Evolutionary conservation across 2,888 invertebrate genomes (phyloP).

Genomic region (Rotaria socialis): DNA sequence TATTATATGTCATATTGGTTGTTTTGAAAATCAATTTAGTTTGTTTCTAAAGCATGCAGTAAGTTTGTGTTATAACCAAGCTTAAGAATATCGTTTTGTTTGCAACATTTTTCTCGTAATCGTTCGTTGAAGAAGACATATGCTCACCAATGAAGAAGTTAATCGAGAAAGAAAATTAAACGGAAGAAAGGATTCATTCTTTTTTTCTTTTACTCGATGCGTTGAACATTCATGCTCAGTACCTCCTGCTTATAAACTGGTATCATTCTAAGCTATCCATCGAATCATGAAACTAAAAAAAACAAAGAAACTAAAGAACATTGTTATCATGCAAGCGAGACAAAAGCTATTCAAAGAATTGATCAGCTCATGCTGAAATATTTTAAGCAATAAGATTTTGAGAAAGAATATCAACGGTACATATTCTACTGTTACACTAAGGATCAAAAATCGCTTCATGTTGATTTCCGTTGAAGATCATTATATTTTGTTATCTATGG

Average conservation of each 20-base stretch:
- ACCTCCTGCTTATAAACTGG: not conserved
- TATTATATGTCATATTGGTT: not conserved
- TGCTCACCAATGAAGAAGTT: not conserved
- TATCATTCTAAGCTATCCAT: not conserved
- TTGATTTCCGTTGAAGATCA: not conserved
- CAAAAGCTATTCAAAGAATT: no score
- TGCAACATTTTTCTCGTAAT: not conserved
- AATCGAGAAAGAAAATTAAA: not conserved
- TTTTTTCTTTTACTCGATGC: not conserved
- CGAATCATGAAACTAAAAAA: slow-evolving; percentile 3
- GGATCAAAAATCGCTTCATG: not conserved
- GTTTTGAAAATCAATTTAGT: not conserved
- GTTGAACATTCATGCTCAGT: not conserved
- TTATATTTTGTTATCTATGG: not conserved
- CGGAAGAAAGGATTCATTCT: not conserved
- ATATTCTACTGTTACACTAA: no score
- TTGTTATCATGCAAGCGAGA: not conserved
- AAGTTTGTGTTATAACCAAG: not conserved
- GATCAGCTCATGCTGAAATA: no score
- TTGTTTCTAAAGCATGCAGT: not conserved
- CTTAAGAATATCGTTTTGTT: not conserved
- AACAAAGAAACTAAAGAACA: not conserved
- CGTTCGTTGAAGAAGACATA: not conserved
- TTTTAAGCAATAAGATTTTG: not conserved
- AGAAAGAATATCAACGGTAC: no score